Base-by-base conservation (phyloP, 1,140 invertebrate species). In the Sinella curviseta region DNA sequence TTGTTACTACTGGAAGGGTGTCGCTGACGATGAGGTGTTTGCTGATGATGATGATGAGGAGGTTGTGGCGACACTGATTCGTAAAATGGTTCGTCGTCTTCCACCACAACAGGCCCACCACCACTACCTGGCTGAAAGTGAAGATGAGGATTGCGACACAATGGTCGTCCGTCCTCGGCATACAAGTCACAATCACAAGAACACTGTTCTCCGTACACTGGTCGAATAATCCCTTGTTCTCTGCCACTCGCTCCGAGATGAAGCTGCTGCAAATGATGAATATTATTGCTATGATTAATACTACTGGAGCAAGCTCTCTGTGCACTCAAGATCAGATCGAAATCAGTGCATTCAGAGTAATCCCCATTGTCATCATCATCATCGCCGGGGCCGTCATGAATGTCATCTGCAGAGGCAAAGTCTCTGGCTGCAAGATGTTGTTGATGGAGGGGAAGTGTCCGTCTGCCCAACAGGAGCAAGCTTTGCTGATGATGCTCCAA, bases 1-100 rank as follows among this genome's bases (percentile, higher is more conserved):
- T 26, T 65, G 24, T 65, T 65, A 8, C 57, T 26, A 16, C 16
- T n/a, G 14, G 57, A 65, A 17, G 57, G 57, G 57, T 65, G 57
- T 26, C 57, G 65, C 1, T 70, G 26, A 31, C 65, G 26, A 70
- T 70, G 65, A 31, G 65, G 65, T 24, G 26, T 70, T 14, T 70
- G 65, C 24, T 70, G 65, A n/a, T 60, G 8, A 14, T 67, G 30
- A 60, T 4, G 55, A 14, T 3, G 39, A 35, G 76, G 76, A 39
- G 65, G 74, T 34, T 77, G 55, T 14, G 74, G 74, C 20, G 75
- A 77, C 57, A 80, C 74, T 39, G 78, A 76, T 34, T 80, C 78
- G 31, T 80, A 80, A 73, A 80, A 80, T n/a, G 78, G 78, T 57
- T 80, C 78, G 60, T 60, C 65, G 65, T 77, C 78, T 48, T 36